Evolutionary conservation across 37 sponge, comb jelly and placozoan genomes (phyloP).

Genomic region (Amphimedon queenslandica): DNA sequence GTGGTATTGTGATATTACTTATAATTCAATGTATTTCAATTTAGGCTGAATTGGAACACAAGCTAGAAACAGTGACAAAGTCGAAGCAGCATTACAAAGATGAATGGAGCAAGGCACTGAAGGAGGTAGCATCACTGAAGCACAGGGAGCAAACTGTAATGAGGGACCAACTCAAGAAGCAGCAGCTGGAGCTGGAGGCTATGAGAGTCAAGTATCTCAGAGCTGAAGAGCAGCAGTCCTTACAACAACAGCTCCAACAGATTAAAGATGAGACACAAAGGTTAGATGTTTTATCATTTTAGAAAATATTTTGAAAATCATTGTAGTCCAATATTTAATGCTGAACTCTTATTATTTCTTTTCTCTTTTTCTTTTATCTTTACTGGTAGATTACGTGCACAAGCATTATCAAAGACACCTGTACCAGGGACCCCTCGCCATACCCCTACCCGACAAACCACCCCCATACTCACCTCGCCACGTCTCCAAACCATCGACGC

Average conservation of each 20-base stretch:
- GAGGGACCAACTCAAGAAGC: conserved; percentile 39
- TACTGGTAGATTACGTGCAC: conserved; percentile 22
- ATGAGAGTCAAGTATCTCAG: conserved; percentile 52
- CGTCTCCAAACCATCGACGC: conserved; percentile 13
- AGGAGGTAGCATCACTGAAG: conserved; percentile 66
- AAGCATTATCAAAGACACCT: neutral
- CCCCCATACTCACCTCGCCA: neutral
- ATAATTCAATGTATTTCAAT: conserved; percentile 4
- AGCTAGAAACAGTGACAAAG: conserved; percentile 50
- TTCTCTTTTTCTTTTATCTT: neutral
- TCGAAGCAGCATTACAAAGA: conserved; percentile 96
- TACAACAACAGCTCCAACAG: conserved; percentile 41
- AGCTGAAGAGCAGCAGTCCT: conserved; percentile 55
- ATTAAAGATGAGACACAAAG: conserved; percentile 47
- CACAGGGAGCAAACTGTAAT: conserved; percentile 67
- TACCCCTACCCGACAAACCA: neutral
- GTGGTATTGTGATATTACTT: neutral
- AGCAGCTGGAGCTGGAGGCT: conserved; percentile 70
- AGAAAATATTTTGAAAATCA: no score
- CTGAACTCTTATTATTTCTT: neutral
- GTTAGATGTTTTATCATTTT: no score
- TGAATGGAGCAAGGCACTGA: conserved; percentile 86
- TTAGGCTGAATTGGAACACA: conserved; percentile 81
- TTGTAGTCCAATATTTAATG: neutral
- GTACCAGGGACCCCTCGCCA: neutral